phyloP scores from a whole-genome alignment of 2,888 invertebrate genomes.

The Onthophagus sagittarius region DNA sequence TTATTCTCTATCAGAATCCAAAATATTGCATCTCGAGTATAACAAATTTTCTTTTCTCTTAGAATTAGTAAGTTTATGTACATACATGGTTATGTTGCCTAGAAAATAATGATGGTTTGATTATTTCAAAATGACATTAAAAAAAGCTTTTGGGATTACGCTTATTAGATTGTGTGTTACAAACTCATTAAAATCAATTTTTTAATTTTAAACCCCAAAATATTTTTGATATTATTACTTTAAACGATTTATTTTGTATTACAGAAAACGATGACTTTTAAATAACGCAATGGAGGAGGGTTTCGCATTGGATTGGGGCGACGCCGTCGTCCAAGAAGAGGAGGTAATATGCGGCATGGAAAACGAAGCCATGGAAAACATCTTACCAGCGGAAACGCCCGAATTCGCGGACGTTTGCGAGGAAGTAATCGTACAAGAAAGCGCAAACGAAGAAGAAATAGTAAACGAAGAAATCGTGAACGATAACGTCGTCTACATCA shows the following conservation, averaged over 20 bases:
- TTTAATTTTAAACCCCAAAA: too few relatives aligned
- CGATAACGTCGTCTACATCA: constrained; percentile 44
- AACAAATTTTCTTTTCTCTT: too few relatives aligned
- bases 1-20: too few relatives aligned
- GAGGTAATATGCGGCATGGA: constrained; percentile 56
- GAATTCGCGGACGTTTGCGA: constrained; percentile 50
- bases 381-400: constrained; percentile 40
- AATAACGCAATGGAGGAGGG: constrained; percentile 41
- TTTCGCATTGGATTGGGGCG: constrained; percentile 47
- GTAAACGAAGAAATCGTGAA: constrained; percentile 26
- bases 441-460: constrained; percentile 31
- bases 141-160: too few relatives aligned
- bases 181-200: too few relatives aligned
- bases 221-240: too few relatives aligned
- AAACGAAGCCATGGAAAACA: constrained; percentile 41
- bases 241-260: constrained; percentile 5
- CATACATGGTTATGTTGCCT: too few relatives aligned
- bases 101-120: too few relatives aligned
- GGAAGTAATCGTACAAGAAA: constrained; percentile 48
- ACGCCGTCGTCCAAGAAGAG: constrained; percentile 45
- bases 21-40: too few relatives aligned
- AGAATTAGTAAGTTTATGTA: too few relatives aligned
- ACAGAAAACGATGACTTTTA: neutral
- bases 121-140: too few relatives aligned
- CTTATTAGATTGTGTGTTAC: too few relatives aligned